These are phyloP conservation scores for Magallana gigas DNA, from an alignment of 1,140 invertebrate species.

Conservation along the genomic window DNA sequence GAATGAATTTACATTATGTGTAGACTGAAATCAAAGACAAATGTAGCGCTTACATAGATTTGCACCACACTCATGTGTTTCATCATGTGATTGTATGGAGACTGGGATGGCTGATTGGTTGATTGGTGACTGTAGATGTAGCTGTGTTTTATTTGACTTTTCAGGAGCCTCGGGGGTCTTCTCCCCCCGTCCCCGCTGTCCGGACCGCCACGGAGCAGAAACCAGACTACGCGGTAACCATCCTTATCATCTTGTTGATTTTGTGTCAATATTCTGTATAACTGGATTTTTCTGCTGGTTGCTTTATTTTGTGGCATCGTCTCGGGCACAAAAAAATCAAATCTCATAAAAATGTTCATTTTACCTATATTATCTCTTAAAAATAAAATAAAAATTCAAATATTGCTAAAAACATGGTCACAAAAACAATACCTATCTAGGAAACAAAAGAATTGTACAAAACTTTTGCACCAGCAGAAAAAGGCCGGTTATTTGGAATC, in stretches of 20 bases:
- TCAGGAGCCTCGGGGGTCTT: slow-evolving; percentile 59
- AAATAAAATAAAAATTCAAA: no score
- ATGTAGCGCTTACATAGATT: background rate
- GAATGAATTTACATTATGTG: background rate
- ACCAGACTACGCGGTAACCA: slow-evolving; percentile 54
- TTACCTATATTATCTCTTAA: no score
- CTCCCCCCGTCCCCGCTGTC: slow-evolving; percentile 65
- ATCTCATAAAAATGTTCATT: no score
- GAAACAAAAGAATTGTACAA: no score
- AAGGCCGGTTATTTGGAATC: no score
- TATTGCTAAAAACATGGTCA: no score
- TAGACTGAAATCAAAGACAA: background rate
- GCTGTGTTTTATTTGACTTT: slow-evolving; percentile 35
- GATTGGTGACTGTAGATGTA: background rate
- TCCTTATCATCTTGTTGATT: background rate
- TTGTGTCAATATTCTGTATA: no score
- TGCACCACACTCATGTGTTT: background rate
- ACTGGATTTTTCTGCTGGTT: no score
- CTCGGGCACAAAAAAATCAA: no score
- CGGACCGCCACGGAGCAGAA: slow-evolving; percentile 49
- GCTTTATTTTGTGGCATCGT: no score
- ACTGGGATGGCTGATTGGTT: background rate
- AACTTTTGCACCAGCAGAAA: no score
- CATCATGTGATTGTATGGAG: background rate
- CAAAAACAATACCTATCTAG: no score